Evolutionary conservation across 1,140 invertebrate species (phyloP), one percentile per base, ranked within the genome.

Genomic region (Harlomillsia oculata): DNA sequence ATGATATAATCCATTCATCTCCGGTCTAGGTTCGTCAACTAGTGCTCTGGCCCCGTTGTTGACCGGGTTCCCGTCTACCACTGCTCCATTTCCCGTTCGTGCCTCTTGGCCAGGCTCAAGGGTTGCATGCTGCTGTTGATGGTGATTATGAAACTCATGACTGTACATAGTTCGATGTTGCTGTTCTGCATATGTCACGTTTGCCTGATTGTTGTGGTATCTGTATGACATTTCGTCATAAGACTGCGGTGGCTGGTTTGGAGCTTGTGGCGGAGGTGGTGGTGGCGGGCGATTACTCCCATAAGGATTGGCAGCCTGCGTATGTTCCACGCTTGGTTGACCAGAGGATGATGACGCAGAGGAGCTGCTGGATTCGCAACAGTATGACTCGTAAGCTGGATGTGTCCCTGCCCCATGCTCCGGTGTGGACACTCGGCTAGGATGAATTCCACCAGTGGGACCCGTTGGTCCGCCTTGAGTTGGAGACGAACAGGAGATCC

Each of bases 261-360:
- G 40, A 4, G 28, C 25, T 32, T 49, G 30, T 29, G 44, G 34
- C 37, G 46, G 21, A 40, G 55, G 43, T 28, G 30, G 43, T 39
- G 37, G 43, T 3, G 45, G 30, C 21, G 41, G 50, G 0, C 40
- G 37, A 52, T 44, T 60, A 43, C 28, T 45, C 9, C 29, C 32
- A n/a, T n/a, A n/a, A n/a, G n/a, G n/a, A 5, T 26, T 13, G 16
- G 39, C 34, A 53, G 14, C 50, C 43, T 53, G 50, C 44, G 50
- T 52, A 48, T 48, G 30, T 28, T 48, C 39, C 23, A 44, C 3
- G 75, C 74, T 68, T 72, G 73, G 0, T 72, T 67, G 71, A 76
- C 75, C 2, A 71, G 74, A 36, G 72, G 53, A 61, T 6, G 48
- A 48, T 11, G 56, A 59, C 9, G 61, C 60, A 23, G 54, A 56